Percentiles rank a stretch among this genome's conserved stretches.
These are phyloP conservation scores for Cuculus canorus DNA, from an alignment of 2,797 vertebrate species.

Conservation along the genomic window DNA sequence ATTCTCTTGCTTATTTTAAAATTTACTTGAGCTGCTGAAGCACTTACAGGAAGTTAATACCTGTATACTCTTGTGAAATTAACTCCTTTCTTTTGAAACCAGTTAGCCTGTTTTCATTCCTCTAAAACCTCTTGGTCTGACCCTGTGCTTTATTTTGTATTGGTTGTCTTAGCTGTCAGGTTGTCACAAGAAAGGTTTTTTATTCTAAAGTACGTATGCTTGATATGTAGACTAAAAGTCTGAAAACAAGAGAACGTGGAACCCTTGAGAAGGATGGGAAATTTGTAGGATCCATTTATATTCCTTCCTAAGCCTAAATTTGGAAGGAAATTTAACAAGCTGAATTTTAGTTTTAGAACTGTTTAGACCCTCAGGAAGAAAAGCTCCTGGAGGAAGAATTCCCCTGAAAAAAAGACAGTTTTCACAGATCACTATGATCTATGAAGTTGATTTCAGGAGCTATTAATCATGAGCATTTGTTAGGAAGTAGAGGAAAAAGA, in stretches of 20 bases:
- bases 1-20: neutral
- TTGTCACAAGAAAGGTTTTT: neutral
- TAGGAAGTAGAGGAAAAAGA: neutral
- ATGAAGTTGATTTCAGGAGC: neutral
- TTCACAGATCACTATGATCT: neutral
- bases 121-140: neutral
- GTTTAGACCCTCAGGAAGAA: neutral
- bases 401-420: neutral
- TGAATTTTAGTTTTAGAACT: neutral
- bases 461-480: neutral
- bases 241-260: neutral
- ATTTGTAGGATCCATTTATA: neutral
- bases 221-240: neutral
- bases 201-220: neutral
- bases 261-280: neutral
- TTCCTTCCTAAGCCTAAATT: neutral
- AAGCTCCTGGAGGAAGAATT: neutral
- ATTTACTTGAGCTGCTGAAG: neutral
- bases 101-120: neutral
- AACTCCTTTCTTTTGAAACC: neutral
- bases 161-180: neutral
- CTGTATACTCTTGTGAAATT: neutral
- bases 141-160: neutral
- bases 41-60: neutral
- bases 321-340: neutral